Conservation (phyloP, 2,797 vertebrate genomes). For the Thalassophryne amazonica region DNA sequence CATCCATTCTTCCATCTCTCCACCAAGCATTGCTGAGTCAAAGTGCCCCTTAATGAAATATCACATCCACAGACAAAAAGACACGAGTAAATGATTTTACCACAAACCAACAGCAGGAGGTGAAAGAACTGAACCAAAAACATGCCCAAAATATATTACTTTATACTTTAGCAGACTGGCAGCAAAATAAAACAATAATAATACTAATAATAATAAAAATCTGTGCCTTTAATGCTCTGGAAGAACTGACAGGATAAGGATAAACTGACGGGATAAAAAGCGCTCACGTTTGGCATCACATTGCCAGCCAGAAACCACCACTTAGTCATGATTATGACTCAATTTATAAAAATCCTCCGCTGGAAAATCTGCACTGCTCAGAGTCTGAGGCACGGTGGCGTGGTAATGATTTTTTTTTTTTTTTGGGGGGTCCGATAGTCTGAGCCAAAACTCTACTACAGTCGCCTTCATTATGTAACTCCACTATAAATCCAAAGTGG, state of each 20-base stretch:
- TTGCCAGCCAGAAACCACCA: conserved; percentile 17
- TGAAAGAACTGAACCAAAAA: no score
- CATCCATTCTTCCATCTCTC: no score
- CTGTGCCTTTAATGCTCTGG: conserved; percentile 4
- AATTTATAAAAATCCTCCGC: conserved; percentile 43
- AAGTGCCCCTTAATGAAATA: no score
- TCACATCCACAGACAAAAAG: not conserved
- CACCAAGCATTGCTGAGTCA: no score
- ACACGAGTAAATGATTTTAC: conserved; percentile 1
- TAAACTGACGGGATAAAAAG: conserved; percentile 30
- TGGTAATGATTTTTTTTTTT: conserved; percentile 21
- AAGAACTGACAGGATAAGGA: conserved; percentile 33
- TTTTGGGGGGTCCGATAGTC: conserved; percentile 5
- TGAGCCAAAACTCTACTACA: conserved; percentile 6
- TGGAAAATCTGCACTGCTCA: conserved; percentile 40
- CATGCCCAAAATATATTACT: conserved; percentile 1
- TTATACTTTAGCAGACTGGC: conserved; percentile 8
- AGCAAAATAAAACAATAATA: no score
- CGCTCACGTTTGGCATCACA: conserved; percentile 5
- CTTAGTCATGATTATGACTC: conserved; percentile 32
- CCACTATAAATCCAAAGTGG: not conserved
- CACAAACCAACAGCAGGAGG: no score
- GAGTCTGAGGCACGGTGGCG: conserved; percentile 21
- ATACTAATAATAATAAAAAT: not conserved
- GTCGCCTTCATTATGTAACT: conserved; percentile 10